These are phyloP conservation scores for Machimus rusticus DNA, from an alignment of 2,888 invertebrate species.

Conservation along the genomic window DNA sequence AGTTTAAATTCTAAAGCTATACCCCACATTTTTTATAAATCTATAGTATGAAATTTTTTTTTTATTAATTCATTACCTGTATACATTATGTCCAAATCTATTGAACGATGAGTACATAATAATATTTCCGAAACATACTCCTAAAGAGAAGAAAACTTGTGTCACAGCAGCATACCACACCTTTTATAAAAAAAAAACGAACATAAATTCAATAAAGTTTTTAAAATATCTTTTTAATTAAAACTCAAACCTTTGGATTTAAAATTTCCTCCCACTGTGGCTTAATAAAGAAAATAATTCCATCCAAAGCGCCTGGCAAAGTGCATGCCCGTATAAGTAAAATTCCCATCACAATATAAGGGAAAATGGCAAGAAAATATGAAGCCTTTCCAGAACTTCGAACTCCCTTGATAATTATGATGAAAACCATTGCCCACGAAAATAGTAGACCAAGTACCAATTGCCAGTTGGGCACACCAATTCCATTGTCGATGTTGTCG, in stretches of 20 bases:
- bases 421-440: conserved; percentile 66
- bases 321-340: conserved; percentile 71
- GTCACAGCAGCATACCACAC: conserved; percentile 73
- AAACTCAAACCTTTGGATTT: conserved; percentile 64
- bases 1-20: too few relatives aligned
- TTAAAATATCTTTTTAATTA: background rate
- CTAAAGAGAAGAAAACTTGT: conserved; percentile 71
- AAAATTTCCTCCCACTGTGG: conserved; percentile 72
- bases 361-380: conserved; percentile 78
- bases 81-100: conserved; percentile 68
- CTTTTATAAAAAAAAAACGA: conserved; percentile 54
- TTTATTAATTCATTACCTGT: conserved; percentile 57
- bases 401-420: conserved; percentile 68
- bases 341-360: conserved; percentile 71
- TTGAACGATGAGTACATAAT: conserved; percentile 72
- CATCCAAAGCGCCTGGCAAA: conserved; percentile 68
- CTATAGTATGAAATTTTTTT: too few relatives aligned
- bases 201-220: background rate
- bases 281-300: conserved; percentile 71
- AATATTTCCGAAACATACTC: conserved; percentile 70
- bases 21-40: too few relatives aligned
- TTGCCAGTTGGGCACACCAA: conserved; percentile 67
- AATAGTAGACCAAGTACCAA: conserved; percentile 65
- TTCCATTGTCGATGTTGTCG: conserved; percentile 64
- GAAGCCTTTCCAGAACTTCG: conserved; percentile 74